Evolutionary conservation across 2,888 invertebrate species (phyloP), one percentile per base, ranked within the genome.

Genomic region (Oscheius sp.): DNA sequence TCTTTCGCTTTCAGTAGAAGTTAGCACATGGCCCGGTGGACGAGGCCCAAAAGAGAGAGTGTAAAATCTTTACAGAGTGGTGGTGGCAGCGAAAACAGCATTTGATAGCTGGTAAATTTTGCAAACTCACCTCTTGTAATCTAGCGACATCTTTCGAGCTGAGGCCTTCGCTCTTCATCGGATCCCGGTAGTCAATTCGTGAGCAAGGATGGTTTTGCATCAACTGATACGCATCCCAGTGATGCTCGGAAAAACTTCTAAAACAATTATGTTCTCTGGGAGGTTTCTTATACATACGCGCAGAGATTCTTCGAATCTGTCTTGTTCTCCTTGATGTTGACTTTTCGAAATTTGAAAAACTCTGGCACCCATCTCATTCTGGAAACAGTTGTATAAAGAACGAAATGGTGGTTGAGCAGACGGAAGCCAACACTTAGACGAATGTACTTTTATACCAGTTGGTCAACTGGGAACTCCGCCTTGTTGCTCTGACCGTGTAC

Each of bases 241-340:
- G 75, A 66, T 80, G 80, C 55, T 80, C 80, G 5, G 35, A 51
- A 50, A 66, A 78, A 13, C 37, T 47, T 13, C 78, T 78, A 32
- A 59, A 77, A 62, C 21, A 2, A 33, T 35, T 13, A 66, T n/a
- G n/a, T 33, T 11, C 21, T 32, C 13, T 13, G 5, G 51, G 37
- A 57, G 37, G 35, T 60, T 42, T 21, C 21, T 42, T 42, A 5
- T 1, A 53, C 68, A 35, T 55, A 68, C 68, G 55, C 68, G 42
- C 68, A 55, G 55, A 68, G 68, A 55, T 68, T 29, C 29, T 55
- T 53, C 5, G 68, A 29, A 53, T 68, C 68, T 1, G 55, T 35
- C 21, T 53, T 53, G 35, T 55, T 55, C 10, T 55, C 37, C 13
- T 55, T 68, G 21, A 55, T 13, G 47, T 68, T 53, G 37, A 68